Conservation (phyloP, 2,888 invertebrate species). For the Phrixothrix hirtus region DNA sequence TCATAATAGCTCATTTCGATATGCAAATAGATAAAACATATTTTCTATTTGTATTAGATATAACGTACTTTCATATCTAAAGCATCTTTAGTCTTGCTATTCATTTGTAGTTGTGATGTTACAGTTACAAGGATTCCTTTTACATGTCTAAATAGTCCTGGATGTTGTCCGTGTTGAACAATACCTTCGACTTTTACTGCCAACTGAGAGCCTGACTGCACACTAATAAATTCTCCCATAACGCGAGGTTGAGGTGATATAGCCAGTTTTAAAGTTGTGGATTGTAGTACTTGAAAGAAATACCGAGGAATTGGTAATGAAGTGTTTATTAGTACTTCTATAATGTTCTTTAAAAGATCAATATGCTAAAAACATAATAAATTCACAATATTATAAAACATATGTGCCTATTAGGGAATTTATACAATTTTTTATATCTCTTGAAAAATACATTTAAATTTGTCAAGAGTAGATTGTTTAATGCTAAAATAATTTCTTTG, state of each 20-base stretch:
- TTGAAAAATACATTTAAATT: too few species aligned
- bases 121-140: conserved; percentile 72
- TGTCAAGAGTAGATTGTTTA: too few species aligned
- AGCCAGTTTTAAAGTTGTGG: conserved; percentile 79
- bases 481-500: too few species aligned
- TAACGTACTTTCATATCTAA: conserved; percentile 50
- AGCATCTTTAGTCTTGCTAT: conserved; percentile 50
- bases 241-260: conserved; percentile 80
- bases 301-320: conserved; percentile 74
- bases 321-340: conserved; percentile 65
- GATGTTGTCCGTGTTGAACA: conserved; percentile 71
- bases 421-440: too few species aligned
- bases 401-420: too few species aligned
- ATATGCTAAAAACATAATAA: conserved; percentile 59
- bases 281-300: conserved; percentile 83
- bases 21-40: too few species aligned
- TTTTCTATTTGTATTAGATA: too few species aligned
- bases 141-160: conserved; percentile 72
- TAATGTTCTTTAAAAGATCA: conserved; percentile 63
- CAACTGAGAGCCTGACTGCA: conserved; percentile 82
- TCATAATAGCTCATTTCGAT: too few species aligned
- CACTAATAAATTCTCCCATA: conserved; percentile 80
- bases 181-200: conserved; percentile 95
- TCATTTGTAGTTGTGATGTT: conserved; percentile 64
- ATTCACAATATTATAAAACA: too few species aligned